Conservation (phyloP, 2,797 vertebrate genomes). For the Syngnathus acus region DNA sequence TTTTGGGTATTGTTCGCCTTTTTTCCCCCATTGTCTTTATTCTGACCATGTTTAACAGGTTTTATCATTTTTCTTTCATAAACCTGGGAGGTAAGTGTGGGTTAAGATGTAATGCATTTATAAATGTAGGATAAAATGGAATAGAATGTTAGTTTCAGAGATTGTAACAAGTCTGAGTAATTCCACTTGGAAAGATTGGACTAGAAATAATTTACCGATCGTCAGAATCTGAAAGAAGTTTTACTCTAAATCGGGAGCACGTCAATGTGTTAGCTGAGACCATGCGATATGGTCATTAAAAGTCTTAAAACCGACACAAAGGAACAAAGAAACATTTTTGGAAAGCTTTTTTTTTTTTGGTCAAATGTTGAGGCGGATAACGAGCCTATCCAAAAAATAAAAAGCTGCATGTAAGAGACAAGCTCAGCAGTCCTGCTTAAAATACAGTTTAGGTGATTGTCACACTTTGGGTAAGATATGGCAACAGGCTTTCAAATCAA, state of each 20-base stretch:
- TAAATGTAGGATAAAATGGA: too few relatives aligned
- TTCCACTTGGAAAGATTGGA: too few relatives aligned
- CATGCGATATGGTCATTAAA: not conserved
- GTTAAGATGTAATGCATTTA: too few relatives aligned
- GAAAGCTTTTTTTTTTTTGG: not conserved
- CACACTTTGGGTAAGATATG: not conserved
- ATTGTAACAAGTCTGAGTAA: too few relatives aligned
- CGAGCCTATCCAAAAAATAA: not conserved
- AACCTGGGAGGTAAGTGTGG: too few relatives aligned
- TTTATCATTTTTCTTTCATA: too few relatives aligned
- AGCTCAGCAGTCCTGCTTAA: not conserved
- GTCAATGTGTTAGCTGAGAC: not conserved
- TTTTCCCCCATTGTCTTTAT: too few relatives aligned
- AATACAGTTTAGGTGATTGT: not conserved
- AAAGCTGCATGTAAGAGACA: not conserved
- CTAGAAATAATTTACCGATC: too few relatives aligned
- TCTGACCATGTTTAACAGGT: too few relatives aligned
- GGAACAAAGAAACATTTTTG: not conserved
- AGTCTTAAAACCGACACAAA: not conserved
- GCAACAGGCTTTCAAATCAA: not conserved
- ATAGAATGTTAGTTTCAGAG: too few relatives aligned
- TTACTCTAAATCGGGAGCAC: not conserved
- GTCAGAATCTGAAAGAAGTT: not conserved
- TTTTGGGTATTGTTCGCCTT: too few relatives aligned
- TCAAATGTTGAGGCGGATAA: not conserved